These are phyloP conservation scores for Andrena marginata DNA, from an alignment of 2,888 invertebrate genomes.

Conservation along the genomic window DNA sequence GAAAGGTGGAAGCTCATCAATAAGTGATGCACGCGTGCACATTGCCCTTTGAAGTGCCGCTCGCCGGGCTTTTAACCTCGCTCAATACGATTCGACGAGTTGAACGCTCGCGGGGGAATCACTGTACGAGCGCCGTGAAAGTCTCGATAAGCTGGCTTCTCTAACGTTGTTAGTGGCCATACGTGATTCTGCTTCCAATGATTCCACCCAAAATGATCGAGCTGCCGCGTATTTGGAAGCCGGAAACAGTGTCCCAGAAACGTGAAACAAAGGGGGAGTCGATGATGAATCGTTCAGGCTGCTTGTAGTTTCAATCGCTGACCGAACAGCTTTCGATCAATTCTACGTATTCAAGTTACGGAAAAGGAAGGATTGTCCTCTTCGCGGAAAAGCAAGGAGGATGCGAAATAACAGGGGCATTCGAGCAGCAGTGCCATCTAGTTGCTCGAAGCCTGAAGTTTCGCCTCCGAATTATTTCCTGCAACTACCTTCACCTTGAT, in stretches of 20 bases:
- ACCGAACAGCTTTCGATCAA: no score
- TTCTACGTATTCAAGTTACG: no score
- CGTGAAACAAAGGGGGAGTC: slow-evolving; percentile 31
- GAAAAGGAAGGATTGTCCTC: no score
- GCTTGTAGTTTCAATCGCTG: no score
- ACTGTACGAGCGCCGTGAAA: slow-evolving; percentile 53
- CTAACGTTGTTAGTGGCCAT: slow-evolving; percentile 51
- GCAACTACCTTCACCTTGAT: neutral
- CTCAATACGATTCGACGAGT: slow-evolving; percentile 62
- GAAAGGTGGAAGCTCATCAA: slow-evolving; percentile 69
- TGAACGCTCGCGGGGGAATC: slow-evolving; percentile 39
- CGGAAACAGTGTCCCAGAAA: slow-evolving; percentile 56
- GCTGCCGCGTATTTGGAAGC: slow-evolving; percentile 55
- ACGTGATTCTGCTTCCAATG: slow-evolving; percentile 55
- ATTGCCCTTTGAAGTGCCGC: slow-evolving; percentile 69
- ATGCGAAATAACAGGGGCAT: neutral
- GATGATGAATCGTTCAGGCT: neutral
- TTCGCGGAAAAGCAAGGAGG: no score
- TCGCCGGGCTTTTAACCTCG: slow-evolving; percentile 52
- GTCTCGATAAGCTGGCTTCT: slow-evolving; percentile 37
- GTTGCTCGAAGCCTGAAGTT: neutral
- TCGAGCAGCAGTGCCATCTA: slow-evolving; percentile 42
- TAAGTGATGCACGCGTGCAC: slow-evolving; percentile 67
- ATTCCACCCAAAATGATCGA: slow-evolving; percentile 39
- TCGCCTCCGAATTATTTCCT: neutral